Evolutionary conservation across 2,113 vertebrate species (phyloP), one percentile per base, ranked within the genome.

Genomic region (Perca flavescens): DNA sequence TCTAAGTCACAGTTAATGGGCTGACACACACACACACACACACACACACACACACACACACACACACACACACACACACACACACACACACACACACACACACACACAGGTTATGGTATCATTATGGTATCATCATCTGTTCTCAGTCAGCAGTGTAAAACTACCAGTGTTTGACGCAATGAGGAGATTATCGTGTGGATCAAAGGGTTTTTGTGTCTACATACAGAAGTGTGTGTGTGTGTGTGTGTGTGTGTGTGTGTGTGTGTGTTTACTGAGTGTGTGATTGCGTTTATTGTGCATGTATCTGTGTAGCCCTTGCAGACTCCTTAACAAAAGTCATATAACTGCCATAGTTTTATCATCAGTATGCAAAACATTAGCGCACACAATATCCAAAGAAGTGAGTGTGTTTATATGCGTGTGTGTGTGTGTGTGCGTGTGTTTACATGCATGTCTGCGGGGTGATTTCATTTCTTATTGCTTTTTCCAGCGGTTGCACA

Each of bases 1-100:
- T 90, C 74, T 88, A 90, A 92, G 89, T 90, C 86, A 90, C 80
- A 84, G 85, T 91, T 93, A 92, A 91, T 91, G 86, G 89, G 85
- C 62, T 17, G 17, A 49, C 22, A 46, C 50, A 49, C 58, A 61
- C 40, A 72, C 49, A 31, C 62, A n/a, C 36, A 34, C 56, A 69
- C 19, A 21, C 11, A 46, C 40, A 47, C 58, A 71, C 60, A 83
- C 67, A 54, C 13, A 63, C 71, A 52, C 14, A 19, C 31, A 21
- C 9, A 40, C 63, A 47, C 63, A 65, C 61, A 63, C 72, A 73
- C 22, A 77, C 11, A 65, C 13, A 31, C 31, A 43, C 49, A 49
- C 58, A 61, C 40, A 71, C 49, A 28, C 65, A n/a, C 46, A 34
- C 54, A 69, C 17, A 19, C 11, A 43, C 36, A 47, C 15, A 21